phyloP scores from a whole-genome alignment of 53 echinoderm and acorn worm species.

The Glandiceps talaboti region DNA sequence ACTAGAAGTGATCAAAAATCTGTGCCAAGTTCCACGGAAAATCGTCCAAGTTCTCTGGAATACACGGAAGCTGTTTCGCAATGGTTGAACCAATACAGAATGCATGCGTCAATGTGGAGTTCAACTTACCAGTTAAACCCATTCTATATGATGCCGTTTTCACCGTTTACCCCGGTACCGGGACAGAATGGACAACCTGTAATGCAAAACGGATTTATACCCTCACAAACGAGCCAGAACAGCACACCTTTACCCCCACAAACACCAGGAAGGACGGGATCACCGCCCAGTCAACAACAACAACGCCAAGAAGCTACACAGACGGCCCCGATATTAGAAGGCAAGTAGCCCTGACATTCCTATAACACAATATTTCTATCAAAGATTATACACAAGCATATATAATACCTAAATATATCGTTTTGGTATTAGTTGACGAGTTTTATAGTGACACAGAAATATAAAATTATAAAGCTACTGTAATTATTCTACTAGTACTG shows the following conservation, averaged over 20 bases:
- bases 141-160: not conserved
- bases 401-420: no score
- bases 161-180: not conserved
- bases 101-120: constrained; percentile 14
- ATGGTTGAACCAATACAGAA: constrained; percentile 56
- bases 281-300: constrained; percentile 8
- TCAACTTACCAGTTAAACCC: not conserved
- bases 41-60: constrained; percentile 4
- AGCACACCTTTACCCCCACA: constrained; percentile 3
- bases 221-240: constrained; percentile 5
- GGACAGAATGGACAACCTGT: not conserved
- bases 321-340: no score
- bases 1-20: not conserved
- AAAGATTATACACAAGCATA: no score
- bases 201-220: not conserved
- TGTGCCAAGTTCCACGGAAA: not conserved
- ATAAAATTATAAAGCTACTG: no score
- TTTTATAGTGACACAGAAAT: no score
- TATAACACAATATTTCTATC: no score
- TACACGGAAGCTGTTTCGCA: constrained; percentile 50
- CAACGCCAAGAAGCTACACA: not conserved
- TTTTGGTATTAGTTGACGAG: no score
- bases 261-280: constrained; percentile 1
- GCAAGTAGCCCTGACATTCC: no score
- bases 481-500: no score